phyloP scores from a whole-genome alignment of 2,888 invertebrate species.

The Pseudanteris insignis region DNA sequence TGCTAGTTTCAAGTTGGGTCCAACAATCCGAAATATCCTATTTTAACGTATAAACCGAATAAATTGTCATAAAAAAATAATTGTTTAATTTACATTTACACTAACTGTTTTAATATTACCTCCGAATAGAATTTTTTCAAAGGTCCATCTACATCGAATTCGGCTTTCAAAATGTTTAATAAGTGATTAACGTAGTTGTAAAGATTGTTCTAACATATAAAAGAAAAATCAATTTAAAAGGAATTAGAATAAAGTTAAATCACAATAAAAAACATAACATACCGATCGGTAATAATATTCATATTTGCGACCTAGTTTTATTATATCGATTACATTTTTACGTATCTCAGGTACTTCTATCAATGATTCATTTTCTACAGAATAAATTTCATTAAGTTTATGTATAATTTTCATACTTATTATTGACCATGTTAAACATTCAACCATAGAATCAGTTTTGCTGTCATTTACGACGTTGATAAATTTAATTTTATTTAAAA shows the following conservation, averaged over 20 bases:
- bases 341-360: constrained; percentile 57
- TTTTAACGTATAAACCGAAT: not conserved
- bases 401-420: constrained; percentile 56
- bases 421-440: constrained; percentile 60
- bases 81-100: too few species aligned
- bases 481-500: constrained; percentile 41
- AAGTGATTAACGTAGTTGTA: constrained; percentile 55
- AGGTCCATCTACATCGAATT: constrained; percentile 46
- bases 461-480: constrained; percentile 36
- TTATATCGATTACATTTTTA: constrained; percentile 58
- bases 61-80: not conserved
- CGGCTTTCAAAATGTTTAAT: constrained; percentile 51
- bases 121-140: constrained; percentile 12
- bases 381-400: constrained; percentile 38
- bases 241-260: not conserved
- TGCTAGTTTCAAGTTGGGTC: constrained; percentile 37
- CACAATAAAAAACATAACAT: constrained; percentile 10
- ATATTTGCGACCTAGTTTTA: constrained; percentile 33
- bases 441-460: constrained; percentile 51
- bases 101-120: constrained; percentile 12
- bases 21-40: constrained; percentile 50
- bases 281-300: constrained; percentile 27
- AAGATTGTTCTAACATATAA: constrained; percentile 64
- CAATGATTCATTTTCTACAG: constrained; percentile 27
- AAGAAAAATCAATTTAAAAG: constrained; percentile 45